Evolutionary conservation across 2,888 invertebrate species (phyloP), one percentile per base, ranked within the genome.

Genomic region (Neoscelio sp.): DNA sequence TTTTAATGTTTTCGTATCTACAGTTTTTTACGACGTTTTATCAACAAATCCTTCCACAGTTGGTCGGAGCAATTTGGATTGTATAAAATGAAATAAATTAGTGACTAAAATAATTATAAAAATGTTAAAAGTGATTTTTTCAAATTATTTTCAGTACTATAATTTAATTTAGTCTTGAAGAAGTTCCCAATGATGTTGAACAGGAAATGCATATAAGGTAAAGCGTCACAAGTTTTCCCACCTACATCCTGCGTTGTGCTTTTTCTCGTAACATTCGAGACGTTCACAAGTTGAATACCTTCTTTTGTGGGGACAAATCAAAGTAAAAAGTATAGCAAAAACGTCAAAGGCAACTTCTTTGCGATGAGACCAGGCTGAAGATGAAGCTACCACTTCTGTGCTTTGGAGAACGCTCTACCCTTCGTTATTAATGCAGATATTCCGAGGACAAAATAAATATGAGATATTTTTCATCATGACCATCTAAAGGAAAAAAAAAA

Each of bases 381-480:
- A 56, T 17, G 64, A 64, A 67, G 38, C 73, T 56, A 26, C 70
- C 54, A 50, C 56, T 52, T 54, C 68, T 80, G 73, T 68, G 26
- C 48, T 64, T 64, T 62, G 73, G 73, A 68, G 73, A 71, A 79
- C 75, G 38, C 42, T 46, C 56, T 64, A 56, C 73, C 76, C 76
- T 73, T 73, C 60, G 50, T 76, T 76, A 68, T 68, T 76, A 62
- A 73, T 77, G 68, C 60, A 74, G 78, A 78, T 81, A 56, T 73
- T 46, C 44, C 68, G 48, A 46, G 48, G 38, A 76, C 83, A 84
- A 86, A 85, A 88, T 87, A 88, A 88, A 88, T 88, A 87, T 81
- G 73, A 82, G 78, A 81, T 81, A 82, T 84, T 81, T 81, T 80
- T 76, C 60, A 68, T 65, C 60, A 35, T 18, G 54, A 30, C 79